Conservation (phyloP, 2,888 invertebrate genomes). For the Smittia sp. region DNA sequence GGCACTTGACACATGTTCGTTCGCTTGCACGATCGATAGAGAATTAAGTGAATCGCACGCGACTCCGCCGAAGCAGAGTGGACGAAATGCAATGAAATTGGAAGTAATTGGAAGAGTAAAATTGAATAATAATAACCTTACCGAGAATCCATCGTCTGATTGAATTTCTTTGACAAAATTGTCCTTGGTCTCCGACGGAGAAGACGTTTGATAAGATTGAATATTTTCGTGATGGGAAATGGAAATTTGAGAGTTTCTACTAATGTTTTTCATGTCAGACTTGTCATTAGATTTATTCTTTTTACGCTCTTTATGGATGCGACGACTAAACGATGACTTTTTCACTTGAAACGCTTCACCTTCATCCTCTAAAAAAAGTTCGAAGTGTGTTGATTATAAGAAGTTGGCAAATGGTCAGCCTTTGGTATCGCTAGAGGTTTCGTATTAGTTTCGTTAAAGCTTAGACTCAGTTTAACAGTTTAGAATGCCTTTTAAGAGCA, state of each 20-base stretch:
- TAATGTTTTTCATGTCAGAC: conserved; percentile 45
- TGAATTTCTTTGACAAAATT: conserved; percentile 64
- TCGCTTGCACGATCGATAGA: not conserved
- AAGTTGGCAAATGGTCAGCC: no score
- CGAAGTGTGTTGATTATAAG: not conserved
- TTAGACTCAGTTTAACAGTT: no score
- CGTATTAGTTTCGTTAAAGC: no score
- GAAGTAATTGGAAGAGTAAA: conserved; percentile 42
- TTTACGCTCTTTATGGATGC: conserved; percentile 74
- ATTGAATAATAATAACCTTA: conserved; percentile 57
- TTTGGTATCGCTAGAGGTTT: no score
- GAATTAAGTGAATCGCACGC: not conserved
- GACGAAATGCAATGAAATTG: no score
- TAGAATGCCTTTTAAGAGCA: no score
- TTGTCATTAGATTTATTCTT: conserved; percentile 54
- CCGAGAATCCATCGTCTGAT: conserved; percentile 65
- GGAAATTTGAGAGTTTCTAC: conserved; percentile 45
- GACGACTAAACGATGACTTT: conserved; percentile 91
- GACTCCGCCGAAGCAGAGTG: no score
- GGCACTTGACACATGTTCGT: no score
- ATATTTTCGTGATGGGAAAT: conserved; percentile 41
- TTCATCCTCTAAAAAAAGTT: conserved; percentile 59
- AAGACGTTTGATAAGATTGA: conserved; percentile 12
- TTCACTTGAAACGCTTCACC: conserved; percentile 92
- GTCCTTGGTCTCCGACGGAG: conserved; percentile 45